A percentile compares a stretch with the other conserved stretches of the same genome.
These are phyloP conservation scores for Callocephalon fimbriatum DNA, from an alignment of 2,113 vertebrate genomes.

Conservation along the genomic window DNA sequence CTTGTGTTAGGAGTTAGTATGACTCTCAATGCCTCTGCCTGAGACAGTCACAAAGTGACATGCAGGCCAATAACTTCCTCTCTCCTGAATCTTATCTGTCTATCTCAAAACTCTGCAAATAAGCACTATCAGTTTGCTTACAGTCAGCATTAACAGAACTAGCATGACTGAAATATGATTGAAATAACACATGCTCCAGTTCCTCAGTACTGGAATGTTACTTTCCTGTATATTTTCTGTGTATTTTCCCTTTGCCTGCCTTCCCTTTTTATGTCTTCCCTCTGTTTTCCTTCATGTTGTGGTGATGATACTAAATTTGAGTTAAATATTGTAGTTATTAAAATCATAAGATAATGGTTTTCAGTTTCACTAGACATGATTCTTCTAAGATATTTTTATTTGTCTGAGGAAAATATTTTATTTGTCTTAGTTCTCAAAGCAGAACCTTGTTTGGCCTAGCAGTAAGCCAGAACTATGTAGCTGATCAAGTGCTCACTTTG, in stretches of 20 bases:
- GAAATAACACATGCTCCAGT: neutral
- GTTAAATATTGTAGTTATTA: neutral
- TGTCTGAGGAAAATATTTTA: neutral
- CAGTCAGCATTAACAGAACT: neutral
- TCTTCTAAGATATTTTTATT: neutral
- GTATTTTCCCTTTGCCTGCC: neutral
- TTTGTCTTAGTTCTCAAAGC: neutral
- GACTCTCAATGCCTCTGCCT: neutral
- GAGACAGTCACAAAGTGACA: neutral
- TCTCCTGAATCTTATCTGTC: neutral
- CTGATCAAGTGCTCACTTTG: neutral
- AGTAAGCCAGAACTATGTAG: neutral
- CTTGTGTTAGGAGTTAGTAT: neutral
- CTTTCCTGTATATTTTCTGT: neutral
- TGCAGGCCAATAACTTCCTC: neutral
- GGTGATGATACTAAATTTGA: neutral
- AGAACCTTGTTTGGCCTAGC: constrained; percentile 5
- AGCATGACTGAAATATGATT: neutral
- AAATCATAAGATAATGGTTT: neutral
- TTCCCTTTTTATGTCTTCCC: neutral
- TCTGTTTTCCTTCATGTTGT: neutral
- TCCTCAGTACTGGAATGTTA: neutral
- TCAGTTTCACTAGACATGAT: neutral
- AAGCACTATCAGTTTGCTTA: neutral
- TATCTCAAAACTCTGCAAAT: neutral